These are phyloP conservation scores for Macropis europaea DNA, from an alignment of 2,888 invertebrate genomes.

Conservation along the genomic window DNA sequence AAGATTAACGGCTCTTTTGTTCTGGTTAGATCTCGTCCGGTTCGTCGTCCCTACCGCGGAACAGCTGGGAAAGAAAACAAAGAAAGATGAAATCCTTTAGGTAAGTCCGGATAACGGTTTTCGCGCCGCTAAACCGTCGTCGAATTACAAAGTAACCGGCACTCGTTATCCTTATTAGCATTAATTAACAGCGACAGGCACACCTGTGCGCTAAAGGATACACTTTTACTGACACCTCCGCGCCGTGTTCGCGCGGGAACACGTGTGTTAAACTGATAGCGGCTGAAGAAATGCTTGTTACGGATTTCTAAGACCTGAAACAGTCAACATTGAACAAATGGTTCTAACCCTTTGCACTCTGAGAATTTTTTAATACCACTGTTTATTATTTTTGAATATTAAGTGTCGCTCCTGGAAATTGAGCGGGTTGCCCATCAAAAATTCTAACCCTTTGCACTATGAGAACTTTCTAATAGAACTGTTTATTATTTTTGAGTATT, in stretches of 20 bases:
- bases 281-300: too few species aligned
- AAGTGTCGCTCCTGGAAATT: too few species aligned
- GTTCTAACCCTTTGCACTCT: too few species aligned
- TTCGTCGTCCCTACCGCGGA: slow-evolving; percentile 9
- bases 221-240: background rate
- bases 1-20: slow-evolving; percentile 50
- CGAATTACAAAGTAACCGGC: slow-evolving; percentile 61
- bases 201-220: slow-evolving; percentile 29
- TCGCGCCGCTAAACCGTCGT: slow-evolving; percentile 53
- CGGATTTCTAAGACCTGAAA: too few species aligned
- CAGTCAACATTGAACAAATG: too few species aligned
- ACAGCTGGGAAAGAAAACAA: slow-evolving; percentile 21
- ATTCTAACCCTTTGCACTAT: too few species aligned
- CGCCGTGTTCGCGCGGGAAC: background rate
- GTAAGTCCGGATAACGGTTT: slow-evolving; percentile 60
- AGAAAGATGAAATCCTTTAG: slow-evolving; percentile 42
- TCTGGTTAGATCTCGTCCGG: slow-evolving; percentile 35
- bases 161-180: slow-evolving; percentile 60
- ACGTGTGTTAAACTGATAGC: too few species aligned
- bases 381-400: too few species aligned
- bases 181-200: slow-evolving; percentile 54
- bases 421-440: too few species aligned
- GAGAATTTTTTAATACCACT: too few species aligned
- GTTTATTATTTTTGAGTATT: too few species aligned
- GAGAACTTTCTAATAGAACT: too few species aligned